Evolutionary conservation across 2,797 vertebrate species (phyloP), one percentile per base, ranked within the genome.

Genomic region (Scarus forsteni): DNA sequence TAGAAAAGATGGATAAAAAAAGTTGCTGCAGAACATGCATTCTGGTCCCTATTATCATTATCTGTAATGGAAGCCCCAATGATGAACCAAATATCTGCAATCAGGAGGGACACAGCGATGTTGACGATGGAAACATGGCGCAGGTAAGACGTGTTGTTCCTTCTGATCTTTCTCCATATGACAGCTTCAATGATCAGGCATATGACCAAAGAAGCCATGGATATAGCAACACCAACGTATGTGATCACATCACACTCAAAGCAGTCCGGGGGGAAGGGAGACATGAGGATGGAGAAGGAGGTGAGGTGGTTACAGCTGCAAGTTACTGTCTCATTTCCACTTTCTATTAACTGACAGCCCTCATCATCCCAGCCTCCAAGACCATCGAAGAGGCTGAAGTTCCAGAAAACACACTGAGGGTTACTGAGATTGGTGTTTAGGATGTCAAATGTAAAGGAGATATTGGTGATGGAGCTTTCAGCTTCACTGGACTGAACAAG

Each of bases 1-100:
- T 98, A 99, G 89, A 98, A 98, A 49, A 97, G 93, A 68, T 98
- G 97, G 52, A 94, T 92, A 40, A 98, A 98, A 87, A 97, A 99
- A 0, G 97, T 95, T 14, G 93, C 90, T 0, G 95, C 73, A 16
- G 78, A 79, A 45, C 97, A 99, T 15, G 92, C 60, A 1, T 51
- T 6, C 10, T 7, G 0, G 6, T 66, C 66, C 40, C 7, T 15
- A 0, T 7, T 2, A 0, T 85, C 42, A 39, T 43, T 15, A 0
- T 90, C 70, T 0, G 65, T 77, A 52, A 96, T 79, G 18, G 78
- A 75, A 0, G 90, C 87, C 0, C 89, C 94, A 48, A 97, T 92
- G 4, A 98, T 90, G 66, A 99, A 98, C 93, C 96, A 98, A 57
- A 95, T 46, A 10, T 99, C 85, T 0, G 97, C 96, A 3, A 97